Evolutionary conservation across 1,140 invertebrate species (phyloP).

Genomic region (Matsumurasca onukii): DNA sequence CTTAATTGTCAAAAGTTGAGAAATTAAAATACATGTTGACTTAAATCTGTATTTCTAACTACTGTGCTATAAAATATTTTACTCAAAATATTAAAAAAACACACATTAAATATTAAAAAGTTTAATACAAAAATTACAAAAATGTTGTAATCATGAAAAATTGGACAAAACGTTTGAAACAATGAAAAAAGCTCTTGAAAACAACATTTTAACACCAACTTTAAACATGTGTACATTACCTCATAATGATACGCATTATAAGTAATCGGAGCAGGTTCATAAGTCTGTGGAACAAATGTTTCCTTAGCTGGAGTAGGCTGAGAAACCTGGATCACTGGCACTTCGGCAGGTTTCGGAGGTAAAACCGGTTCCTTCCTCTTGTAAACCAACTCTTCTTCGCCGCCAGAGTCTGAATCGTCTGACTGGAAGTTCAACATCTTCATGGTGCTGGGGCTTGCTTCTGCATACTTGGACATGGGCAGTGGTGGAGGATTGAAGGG

Average conservation of each 20-base stretch:
- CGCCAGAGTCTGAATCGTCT: background rate
- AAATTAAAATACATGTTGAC: too few relatives aligned
- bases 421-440: constrained; percentile 8
- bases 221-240: too few relatives aligned
- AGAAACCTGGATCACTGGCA: background rate
- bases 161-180: too few relatives aligned
- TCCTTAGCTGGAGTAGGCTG: background rate
- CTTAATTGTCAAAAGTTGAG: too few relatives aligned
- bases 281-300: background rate
- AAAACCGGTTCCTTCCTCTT: background rate
- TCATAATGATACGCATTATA: background rate
- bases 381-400: background rate
- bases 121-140: too few relatives aligned
- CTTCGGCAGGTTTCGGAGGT: background rate
- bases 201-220: too few relatives aligned
- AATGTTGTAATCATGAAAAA: too few relatives aligned
- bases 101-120: too few relatives aligned
- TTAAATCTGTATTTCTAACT: too few relatives aligned
- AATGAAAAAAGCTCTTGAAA: too few relatives aligned
- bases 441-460: background rate
- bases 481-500: background rate
- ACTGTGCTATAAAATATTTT: too few relatives aligned
- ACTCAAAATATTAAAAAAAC: too few relatives aligned
- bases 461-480: background rate
- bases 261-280: background rate